Evolutionary conservation across 2,797 vertebrate species (phyloP), one percentile per base, ranked within the genome.

Genomic region (Enoplosus armatus): DNA sequence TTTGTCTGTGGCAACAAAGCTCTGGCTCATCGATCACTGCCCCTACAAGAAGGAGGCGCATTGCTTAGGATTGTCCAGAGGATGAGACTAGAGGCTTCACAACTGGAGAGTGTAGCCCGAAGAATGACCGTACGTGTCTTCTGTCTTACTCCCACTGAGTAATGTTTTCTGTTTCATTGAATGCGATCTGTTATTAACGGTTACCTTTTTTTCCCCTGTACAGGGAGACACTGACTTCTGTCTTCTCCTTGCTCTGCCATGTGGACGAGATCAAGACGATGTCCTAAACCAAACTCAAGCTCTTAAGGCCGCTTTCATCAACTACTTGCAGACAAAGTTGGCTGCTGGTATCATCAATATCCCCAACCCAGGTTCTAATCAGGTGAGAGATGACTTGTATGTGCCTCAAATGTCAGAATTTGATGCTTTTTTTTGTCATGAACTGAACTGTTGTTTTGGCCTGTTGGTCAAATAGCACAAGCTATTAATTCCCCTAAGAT

Each of bases 281-380:
- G 98, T 99, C 0, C 95, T 99, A 37, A 98, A 93, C 77, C 98
- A 99, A 94, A 99, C 98, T 0, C 98, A 99, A 93, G 97, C 97
- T 4, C 97, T 99, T 16, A 99, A 97, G 90, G 94, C 97, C 0
- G 98, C 97, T 0, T 99, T 99, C 92, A 99, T 99, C 85, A 99
- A 97, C 78, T 99, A 99, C 90, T 93, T 99, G 93, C 98, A 99
- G 94, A 94, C 97, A 62, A 99, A 99, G 88, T 95, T 99, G 90
- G 98, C 98, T 0, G 98, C 98, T 20, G 98, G 98, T 54, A 99
- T 99, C 90, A 99, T 99, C 92, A 99, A 99, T 12, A 98, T 99
- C 24, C 98, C 98, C 82, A 99, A 99, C 88, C 98, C 98, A 2
- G 98, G 98, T 91, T 99, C 98, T 58, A 99, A 98, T 93, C 98